Evolutionary conservation across 2,113 vertebrate genomes (phyloP).

Genomic region (Ranitomeya imitator): DNA sequence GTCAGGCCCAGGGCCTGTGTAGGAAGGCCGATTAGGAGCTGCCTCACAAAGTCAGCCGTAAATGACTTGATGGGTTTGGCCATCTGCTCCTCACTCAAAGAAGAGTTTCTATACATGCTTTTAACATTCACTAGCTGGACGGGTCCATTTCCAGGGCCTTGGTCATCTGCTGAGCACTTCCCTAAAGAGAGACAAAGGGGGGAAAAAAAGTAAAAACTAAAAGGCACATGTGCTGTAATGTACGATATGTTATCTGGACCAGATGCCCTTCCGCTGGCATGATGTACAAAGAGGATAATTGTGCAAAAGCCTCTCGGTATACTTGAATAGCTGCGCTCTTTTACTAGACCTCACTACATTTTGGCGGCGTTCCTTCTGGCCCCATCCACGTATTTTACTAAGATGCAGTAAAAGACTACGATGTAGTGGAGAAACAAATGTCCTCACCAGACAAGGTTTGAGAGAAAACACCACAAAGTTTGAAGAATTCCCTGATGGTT

Average conservation of each 20-base stretch:
- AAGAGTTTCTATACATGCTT: slow-evolving; percentile 82
- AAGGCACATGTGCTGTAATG: neutral
- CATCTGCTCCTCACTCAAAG: slow-evolving; percentile 96
- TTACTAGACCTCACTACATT: no score
- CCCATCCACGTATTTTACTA: neutral
- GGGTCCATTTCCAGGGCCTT: slow-evolving; percentile 85
- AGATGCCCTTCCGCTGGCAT: no score
- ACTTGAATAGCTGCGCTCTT: no score
- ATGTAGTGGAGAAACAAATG: neutral
- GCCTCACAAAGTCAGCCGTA: slow-evolving; percentile 93
- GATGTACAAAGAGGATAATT: no score
- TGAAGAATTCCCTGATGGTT: slow-evolving; percentile 94
- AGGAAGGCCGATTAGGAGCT: slow-evolving; percentile 94
- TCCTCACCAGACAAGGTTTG: slow-evolving; percentile 90
- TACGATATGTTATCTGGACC: neutral
- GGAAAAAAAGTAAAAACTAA: neutral
- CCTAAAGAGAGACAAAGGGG: slow-evolving; percentile 64
- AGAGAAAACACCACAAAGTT: slow-evolving; percentile 89
- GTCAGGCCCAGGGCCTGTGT: slow-evolving; percentile 90
- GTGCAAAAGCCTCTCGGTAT: no score
- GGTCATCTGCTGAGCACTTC: slow-evolving; percentile 80
- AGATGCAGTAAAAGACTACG: neutral
- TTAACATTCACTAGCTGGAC: slow-evolving; percentile 82
- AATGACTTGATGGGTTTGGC: slow-evolving; percentile 94
- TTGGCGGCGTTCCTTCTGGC: no score